Evolutionary conservation across 2,113 vertebrate species (phyloP), one percentile per base, ranked within the genome.

Genomic region (Grammomys dolichurus): DNA sequence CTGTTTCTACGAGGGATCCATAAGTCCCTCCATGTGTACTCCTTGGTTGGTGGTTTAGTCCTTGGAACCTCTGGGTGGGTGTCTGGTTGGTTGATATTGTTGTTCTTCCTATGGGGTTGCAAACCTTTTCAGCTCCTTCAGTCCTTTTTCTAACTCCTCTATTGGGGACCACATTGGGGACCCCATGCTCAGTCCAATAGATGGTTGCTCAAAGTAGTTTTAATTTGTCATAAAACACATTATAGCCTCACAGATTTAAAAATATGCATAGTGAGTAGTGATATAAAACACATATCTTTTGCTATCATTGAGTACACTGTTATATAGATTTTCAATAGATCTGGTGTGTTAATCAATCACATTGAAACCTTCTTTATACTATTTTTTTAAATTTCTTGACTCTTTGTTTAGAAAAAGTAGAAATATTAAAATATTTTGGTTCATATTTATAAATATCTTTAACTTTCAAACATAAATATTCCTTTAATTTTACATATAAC

Each of bases 371-470:
- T 77, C 16, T 63, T 36, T 63, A 58, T 12, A 60, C 6, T 73
- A 12, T 60, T 65, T 73, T 94, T 46, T 84, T 51, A 72, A 75
- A 86, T 43, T 63, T 76, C 5, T 54, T 3, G 60, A 76, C 33
- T 54, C 46, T 78, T 78, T 65, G n/a, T 85, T 94, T 89, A 26
- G 28, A 5, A 76, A 90, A 54, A 8, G 87, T 43, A 54, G 26
- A 3, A 76, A 3, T 80, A 80, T 58, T 94, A 80, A 40, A 72
- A 77, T 76, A 87, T 46, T 87, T 84, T 54, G 28, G 73, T 76
- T 84, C 73, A 86, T 91, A 94, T 92, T 73, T 92, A 56, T 4
- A 31, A 14, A 31, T 48, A 48, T 48, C 93, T 82, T 91, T 84
- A 60, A 65, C 43, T 94, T 85, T 89, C 10, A 91, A 73, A 26